Evolutionary conservation across 1,140 invertebrate genomes (phyloP), one percentile per base, ranked within the genome.

Genomic region (Drosophila yakuba): DNA sequence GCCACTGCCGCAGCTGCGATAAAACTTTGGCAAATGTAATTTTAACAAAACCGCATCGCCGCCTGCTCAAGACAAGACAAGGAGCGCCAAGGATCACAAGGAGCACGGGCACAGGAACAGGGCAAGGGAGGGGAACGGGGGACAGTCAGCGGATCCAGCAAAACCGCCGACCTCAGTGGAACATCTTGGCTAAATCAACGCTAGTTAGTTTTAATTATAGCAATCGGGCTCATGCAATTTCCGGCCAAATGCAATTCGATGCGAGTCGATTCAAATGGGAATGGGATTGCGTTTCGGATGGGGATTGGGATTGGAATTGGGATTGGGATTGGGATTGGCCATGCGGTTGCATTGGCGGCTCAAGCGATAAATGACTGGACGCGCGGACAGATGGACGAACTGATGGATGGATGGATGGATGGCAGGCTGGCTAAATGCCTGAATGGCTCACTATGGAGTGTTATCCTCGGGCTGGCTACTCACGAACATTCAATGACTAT

Each of bases 41-140:
- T 89, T 89, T 89, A 89, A 89, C 84, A 89, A 90, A 89, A 89
- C 84, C 84, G 84, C 84, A 89, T 74, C 84, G 80, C 85, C 80
- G 80, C 78, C 83, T 88, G 84, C 84, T 84, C 64, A 77, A 86
- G 83, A 86, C 83, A 79, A 58, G 51, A 54, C 51, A 69, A 39
- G 36, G 14, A 45, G 17, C 10, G 4, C 14, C 41, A n/a, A n/a
- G 64, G 61, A 57, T 11, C 8, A 44, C 15, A 55, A 48, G 71
- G 66, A 36, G 17, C 51, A 17, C 43, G 25, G 23, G 23, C 23
- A 25, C 4, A 5, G 23, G 23, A 25, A 5, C 23, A 25, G 3
- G 23, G 23, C 0, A 0, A 25, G 23, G 23, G 3, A n/a, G n/a
- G n/a, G n/a, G n/a, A n/a, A 25, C 23, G 23, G 23, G 23, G 25